Conservation (phyloP, 2,113 vertebrate genomes). For the Papio anubis region DNA sequence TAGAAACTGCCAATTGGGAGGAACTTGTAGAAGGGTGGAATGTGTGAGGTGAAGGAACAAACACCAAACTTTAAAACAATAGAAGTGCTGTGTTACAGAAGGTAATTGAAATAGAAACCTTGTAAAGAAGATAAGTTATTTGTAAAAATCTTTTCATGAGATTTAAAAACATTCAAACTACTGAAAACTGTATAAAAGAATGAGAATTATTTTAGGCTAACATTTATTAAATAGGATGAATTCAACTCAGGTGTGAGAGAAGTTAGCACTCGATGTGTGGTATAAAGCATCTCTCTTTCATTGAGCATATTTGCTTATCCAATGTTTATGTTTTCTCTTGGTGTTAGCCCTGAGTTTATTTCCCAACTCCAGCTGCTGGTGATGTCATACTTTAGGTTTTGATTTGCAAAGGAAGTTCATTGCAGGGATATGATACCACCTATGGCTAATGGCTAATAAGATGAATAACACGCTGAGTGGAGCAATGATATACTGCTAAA, state of each 20-base stretch:
- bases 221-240: neutral
- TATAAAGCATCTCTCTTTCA: neutral
- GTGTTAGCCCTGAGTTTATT: neutral
- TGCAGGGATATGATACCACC: neutral
- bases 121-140: slow-evolving; percentile 12
- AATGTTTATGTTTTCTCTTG: neutral
- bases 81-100: neutral
- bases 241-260: neutral
- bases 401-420: slow-evolving; percentile 15
- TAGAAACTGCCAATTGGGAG: slow-evolving; percentile 61
- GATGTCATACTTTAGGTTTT: neutral
- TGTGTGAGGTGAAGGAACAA: neutral
- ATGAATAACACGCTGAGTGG: neutral
- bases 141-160: slow-evolving; percentile 21
- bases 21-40: neutral
- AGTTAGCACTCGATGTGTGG: neutral
- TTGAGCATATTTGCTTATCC: neutral
- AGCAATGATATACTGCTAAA: neutral
- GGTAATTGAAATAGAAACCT: slow-evolving; percentile 25
- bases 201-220: neutral
- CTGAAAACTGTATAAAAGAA: slow-evolving; percentile 11
- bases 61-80: slow-evolving; percentile 18
- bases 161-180: neutral
- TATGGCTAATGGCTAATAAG: neutral
- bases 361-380: neutral